phyloP scores from a whole-genome alignment of 1,140 invertebrate genomes.

The Drosophila cardini region DNA sequence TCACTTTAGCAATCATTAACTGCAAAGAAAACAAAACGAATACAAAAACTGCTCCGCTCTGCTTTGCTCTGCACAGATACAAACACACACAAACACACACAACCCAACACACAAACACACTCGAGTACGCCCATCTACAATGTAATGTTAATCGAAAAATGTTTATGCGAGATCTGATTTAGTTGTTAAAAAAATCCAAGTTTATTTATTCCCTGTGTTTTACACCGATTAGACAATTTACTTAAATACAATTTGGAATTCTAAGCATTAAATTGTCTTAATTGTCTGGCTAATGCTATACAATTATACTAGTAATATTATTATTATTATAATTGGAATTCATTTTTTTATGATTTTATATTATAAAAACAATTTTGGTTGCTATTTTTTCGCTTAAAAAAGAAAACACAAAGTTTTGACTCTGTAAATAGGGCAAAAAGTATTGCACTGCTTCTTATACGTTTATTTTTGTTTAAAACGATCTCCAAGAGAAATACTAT shows the following conservation, averaged over 20 bases:
- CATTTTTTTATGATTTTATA: background rate
- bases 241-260: constrained; percentile 73
- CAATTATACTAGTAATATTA: constrained; percentile 18
- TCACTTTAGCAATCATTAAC: constrained; percentile 72
- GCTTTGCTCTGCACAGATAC: constrained; percentile 37
- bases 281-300: constrained; percentile 17
- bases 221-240: constrained; percentile 78
- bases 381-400: background rate
- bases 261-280: constrained; percentile 50
- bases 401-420: constrained; percentile 18
- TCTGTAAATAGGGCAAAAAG: constrained; percentile 44
- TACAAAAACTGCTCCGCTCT: constrained; percentile 20
- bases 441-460: constrained; percentile 23
- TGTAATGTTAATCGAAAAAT: constrained; percentile 39
- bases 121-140: constrained; percentile 7
- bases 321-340: constrained; percentile 11
- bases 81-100: constrained; percentile 19
- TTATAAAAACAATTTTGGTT: constrained; percentile 4
- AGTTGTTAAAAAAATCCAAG: constrained; percentile 59
- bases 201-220: constrained; percentile 79
- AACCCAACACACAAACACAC: constrained; percentile 14
- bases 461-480: constrained; percentile 27
- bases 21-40: constrained; percentile 23
- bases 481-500: constrained; percentile 37
- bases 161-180: constrained; percentile 63